Percentiles rank a stretch among this genome's conserved stretches.
Evolutionary conservation across 1,140 invertebrate genomes (phyloP).

Genomic region (Solenopsis fugax): DNA sequence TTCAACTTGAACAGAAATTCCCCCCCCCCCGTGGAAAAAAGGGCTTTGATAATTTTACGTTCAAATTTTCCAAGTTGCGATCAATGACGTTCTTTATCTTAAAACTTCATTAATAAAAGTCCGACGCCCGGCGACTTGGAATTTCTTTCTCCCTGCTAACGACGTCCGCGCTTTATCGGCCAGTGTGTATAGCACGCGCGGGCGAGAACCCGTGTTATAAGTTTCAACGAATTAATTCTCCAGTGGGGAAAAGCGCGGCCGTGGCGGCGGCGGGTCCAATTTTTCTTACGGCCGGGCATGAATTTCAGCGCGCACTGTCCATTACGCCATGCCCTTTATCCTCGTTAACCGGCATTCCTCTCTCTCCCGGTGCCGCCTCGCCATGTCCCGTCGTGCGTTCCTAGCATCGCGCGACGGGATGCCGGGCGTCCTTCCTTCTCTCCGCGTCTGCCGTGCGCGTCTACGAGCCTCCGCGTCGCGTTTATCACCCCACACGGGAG

Average conservation of each 20-base stretch:
- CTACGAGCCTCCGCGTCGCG: slow-evolving; percentile 50
- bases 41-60: background rate
- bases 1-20: background rate
- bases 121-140: slow-evolving; percentile 7
- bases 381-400: slow-evolving; percentile 49
- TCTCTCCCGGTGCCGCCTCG: slow-evolving; percentile 36
- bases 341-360: slow-evolving; percentile 69
- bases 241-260: slow-evolving; percentile 36
- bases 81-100: slow-evolving; percentile 22
- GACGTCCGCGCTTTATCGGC: slow-evolving; percentile 17
- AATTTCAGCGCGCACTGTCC: slow-evolving; percentile 71
- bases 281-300: slow-evolving; percentile 72
- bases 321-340: slow-evolving; percentile 73
- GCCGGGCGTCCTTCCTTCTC: slow-evolving; percentile 18
- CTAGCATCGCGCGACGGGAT: slow-evolving; percentile 51
- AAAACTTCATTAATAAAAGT: slow-evolving; percentile 46
- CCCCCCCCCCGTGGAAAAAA: no score
- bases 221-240: slow-evolving; percentile 64
- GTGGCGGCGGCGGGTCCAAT: slow-evolving; percentile 48
- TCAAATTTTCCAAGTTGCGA: slow-evolving; percentile 11
- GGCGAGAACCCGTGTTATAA: slow-evolving; percentile 44
- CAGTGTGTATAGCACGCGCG: slow-evolving; percentile 24
- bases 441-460: slow-evolving; percentile 27
- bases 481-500: slow-evolving; percentile 76
- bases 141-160: slow-evolving; percentile 39